Evolutionary conservation across 2,888 invertebrate genomes (phyloP).

Genomic region (Ophonus ardosiacus): DNA sequence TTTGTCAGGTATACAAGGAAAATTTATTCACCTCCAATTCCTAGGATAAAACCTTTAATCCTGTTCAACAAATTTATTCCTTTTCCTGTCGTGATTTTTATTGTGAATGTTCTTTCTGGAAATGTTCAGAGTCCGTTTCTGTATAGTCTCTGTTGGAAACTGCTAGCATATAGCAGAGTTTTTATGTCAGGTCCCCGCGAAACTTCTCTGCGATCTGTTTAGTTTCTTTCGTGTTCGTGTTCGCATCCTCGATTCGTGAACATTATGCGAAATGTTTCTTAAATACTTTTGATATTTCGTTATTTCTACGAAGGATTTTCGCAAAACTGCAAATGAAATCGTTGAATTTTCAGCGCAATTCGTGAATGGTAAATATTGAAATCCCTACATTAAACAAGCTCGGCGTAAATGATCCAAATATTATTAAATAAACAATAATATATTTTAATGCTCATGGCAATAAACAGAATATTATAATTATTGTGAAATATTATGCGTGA

Average conservation of each 20-base stretch:
- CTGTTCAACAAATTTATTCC: not conserved
- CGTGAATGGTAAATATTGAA: no score
- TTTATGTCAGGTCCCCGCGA: conserved; percentile 45
- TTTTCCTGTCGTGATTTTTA: not conserved
- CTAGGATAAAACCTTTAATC: not conserved
- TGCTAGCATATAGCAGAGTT: conserved; percentile 3
- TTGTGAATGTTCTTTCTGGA: not conserved
- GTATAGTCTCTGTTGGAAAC: not conserved
- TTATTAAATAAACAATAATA: not conserved
- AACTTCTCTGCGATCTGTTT: conserved; percentile 47
- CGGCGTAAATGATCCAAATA: not conserved
- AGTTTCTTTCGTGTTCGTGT: conserved; percentile 32
- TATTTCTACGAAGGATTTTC: not conserved
- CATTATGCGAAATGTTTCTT: conserved; percentile 15
- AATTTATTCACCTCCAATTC: not conserved
- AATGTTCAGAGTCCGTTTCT: not conserved
- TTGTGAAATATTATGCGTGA: not conserved
- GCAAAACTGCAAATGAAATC: conserved; percentile 15
- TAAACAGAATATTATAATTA: not conserved
- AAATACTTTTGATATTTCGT: conserved; percentile 54
- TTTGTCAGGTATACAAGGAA: no score
- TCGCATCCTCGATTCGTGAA: conserved; percentile 4
- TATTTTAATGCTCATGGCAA: no score
- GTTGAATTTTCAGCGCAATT: no score
- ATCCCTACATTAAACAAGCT: no score